Evolutionary conservation across 2,797 vertebrate genomes (phyloP).

Genomic region (Graptemys geographica): DNA sequence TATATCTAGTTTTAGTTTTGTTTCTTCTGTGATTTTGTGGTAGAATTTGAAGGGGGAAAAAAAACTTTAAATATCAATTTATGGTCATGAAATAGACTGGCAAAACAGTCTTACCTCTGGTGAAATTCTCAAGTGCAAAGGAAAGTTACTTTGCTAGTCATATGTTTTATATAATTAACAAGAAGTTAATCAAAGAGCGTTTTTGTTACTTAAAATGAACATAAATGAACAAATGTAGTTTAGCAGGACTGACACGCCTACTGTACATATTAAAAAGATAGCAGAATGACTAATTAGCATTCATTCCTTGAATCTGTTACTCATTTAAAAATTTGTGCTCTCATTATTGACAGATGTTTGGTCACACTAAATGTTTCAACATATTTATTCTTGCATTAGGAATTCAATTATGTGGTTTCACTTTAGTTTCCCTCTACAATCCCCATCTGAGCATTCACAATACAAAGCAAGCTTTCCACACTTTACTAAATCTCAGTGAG

Average conservation of each 20-base stretch:
- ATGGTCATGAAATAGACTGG: slow-evolving; percentile 2
- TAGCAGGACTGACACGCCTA: neutral
- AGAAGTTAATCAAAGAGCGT: neutral
- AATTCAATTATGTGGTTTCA: slow-evolving; percentile 39
- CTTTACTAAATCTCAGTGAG: slow-evolving; percentile 61
- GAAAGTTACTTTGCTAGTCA: neutral
- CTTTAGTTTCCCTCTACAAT: slow-evolving; percentile 54
- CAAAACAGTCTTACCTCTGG: slow-evolving; percentile 44
- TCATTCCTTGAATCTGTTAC: neutral
- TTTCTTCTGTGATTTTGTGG: slow-evolving; percentile 66
- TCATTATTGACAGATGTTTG: slow-evolving; percentile 15
- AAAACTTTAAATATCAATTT: slow-evolving; percentile 56
- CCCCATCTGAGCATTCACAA: slow-evolving; percentile 63
- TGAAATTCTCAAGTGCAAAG: slow-evolving; percentile 50
- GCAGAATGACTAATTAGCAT: neutral
- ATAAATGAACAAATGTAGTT: neutral
- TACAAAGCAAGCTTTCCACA: slow-evolving; percentile 68
- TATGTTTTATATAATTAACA: neutral
- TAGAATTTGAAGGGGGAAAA: slow-evolving; percentile 56
- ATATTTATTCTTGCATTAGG: slow-evolving; percentile 57
- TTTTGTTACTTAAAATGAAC: neutral
- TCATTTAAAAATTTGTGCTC: slow-evolving; percentile 2
- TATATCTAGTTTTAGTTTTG: slow-evolving; percentile 45
- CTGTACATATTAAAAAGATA: neutral
- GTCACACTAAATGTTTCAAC: slow-evolving; percentile 19